Conservation (phyloP, 2,113 vertebrate species). For the Dermatemys mawii region DNA sequence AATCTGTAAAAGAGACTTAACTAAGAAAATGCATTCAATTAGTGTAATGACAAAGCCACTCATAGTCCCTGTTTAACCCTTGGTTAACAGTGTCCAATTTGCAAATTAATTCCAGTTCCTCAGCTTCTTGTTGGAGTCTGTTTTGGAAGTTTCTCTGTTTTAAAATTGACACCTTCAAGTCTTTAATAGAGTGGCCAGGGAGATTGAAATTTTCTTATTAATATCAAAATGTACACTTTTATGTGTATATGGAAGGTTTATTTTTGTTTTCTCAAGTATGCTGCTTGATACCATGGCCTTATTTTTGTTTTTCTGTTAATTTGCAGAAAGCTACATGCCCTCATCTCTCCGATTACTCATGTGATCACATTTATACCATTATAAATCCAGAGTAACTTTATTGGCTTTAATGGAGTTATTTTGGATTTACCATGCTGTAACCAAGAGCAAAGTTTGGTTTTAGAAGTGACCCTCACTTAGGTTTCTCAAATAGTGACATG, state of each 20-base stretch:
- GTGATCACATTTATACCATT: not conserved
- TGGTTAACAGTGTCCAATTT: no score
- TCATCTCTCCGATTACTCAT: not conserved
- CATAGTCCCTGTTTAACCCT: no score
- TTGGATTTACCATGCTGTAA: not conserved
- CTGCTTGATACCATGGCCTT: not conserved
- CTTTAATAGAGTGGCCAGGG: no score
- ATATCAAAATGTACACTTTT: not conserved
- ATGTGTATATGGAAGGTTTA: not conserved
- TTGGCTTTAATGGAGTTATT: not conserved
- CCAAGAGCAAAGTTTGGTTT: not conserved
- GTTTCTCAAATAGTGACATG: not conserved
- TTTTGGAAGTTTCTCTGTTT: no score
- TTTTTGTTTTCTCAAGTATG: not conserved
- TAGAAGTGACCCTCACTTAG: not conserved
- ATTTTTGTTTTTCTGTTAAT: not conserved
- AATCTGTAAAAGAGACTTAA: no score
- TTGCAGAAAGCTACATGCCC: not conserved
- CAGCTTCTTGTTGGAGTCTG: no score
- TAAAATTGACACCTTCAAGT: no score
- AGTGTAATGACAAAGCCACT: no score
- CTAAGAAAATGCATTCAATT: no score
- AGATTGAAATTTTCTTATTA: no score
- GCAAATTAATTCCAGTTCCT: no score
- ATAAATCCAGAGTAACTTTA: not conserved